Percentiles rank a stretch among this genome's conserved stretches.
These are phyloP conservation scores for Apodemus sylvaticus DNA, from an alignment of 2,113 vertebrate species.

Conservation along the genomic window DNA sequence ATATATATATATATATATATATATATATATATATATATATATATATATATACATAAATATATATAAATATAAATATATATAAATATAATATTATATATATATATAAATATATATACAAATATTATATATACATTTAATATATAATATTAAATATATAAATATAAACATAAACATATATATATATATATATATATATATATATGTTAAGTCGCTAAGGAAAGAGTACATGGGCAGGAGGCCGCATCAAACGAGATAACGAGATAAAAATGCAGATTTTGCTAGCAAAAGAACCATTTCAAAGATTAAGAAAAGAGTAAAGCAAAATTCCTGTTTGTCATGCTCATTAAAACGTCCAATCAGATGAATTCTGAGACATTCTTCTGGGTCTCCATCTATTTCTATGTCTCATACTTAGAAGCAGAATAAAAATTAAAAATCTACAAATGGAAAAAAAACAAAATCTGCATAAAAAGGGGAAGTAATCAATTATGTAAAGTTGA, in stretches of 20 bases:
- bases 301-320: not conserved
- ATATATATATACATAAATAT: too few relatives aligned
- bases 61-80: too few relatives aligned
- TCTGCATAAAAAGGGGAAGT: not conserved
- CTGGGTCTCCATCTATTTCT: not conserved
- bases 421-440: not conserved
- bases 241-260: not conserved
- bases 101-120: too few relatives aligned
- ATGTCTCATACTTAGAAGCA: not conserved
- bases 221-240: slow-evolving; percentile 16
- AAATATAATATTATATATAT: too few relatives aligned
- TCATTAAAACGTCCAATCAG: slow-evolving; percentile 21
- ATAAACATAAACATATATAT: too few relatives aligned
- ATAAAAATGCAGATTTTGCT: slow-evolving; percentile 28
- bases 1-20: too few relatives aligned
- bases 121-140: too few relatives aligned
- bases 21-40: too few relatives aligned
- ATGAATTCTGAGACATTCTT: slow-evolving; percentile 32
- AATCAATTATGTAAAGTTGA: not conserved
- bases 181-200: slow-evolving; percentile 2
- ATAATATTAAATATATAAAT: too few relatives aligned
- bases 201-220: slow-evolving; percentile 37
- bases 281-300: not conserved
- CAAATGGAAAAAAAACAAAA: not conserved
- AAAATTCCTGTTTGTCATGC: not conserved